Base-by-base conservation (phyloP, 2,888 invertebrate species). In the Omphaloscelis lunosa region DNA sequence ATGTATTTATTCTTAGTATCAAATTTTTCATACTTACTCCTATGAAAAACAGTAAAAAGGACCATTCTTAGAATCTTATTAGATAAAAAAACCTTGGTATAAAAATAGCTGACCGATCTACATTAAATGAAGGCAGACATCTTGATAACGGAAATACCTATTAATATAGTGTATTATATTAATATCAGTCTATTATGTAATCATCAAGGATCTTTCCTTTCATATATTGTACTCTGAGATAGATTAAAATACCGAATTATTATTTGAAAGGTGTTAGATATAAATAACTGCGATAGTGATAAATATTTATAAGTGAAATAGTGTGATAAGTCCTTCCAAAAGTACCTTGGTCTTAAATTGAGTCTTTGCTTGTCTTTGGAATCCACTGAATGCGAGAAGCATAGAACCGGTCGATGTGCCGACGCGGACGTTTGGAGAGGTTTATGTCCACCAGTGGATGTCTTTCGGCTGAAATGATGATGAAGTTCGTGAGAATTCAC, bases 101-200 rank as follows among this genome's bases (percentile, higher is more conserved):
- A 53, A 58, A 80, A 76, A 82, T 82, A 77, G 39, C 45, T 39
- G 34, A 53, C n/a, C 27, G 45, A 5, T 56, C 39, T 72, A 59
- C 29, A 45, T 56, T 41, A 41, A 69, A 61, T 45, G 34, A 48
- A 48, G 27, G 45, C 23, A 29, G 29, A 41, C 9, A 45, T 68
- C 63, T 68, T 75, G 23, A 41, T 58, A 77, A 48, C 48, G 48
- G 75, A 67, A 75, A 70, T 62, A 45, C 5, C 11, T 77, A 41
- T 66, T 81, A 66, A 66, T 69, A 48, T 48, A 67, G 17, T 12
- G 29, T 29, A 66, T 59, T 61, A 65, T 61, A 39, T 58, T 61
- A 23, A 63, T 68, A 27, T 41, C 5, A 48, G 65, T 62, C 0
- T 62, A 51, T 66, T 67, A 62, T 70, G 20, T 59, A 71, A 75